Base-by-base conservation (phyloP, 1,140 invertebrate genomes). In the Nasonia giraulti region DNA sequence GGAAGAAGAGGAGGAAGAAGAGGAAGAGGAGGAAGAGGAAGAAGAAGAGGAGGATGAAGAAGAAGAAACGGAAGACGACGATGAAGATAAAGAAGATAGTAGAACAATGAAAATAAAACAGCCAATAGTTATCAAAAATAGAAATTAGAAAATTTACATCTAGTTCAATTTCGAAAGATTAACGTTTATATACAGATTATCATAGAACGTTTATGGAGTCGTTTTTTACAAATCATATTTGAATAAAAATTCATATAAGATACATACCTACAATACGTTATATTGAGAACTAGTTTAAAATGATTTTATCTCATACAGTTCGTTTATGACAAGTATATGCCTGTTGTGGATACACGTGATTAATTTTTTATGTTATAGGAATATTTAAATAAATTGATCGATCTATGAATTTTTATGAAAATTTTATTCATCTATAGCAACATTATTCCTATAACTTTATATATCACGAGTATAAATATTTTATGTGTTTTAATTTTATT, bases 21-120 rank as follows among this genome's bases (percentile, higher is more conserved):
- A 88, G 23, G 89, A 90, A 81, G 87, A 89, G 14, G 87, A 87
- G 44, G 85, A 88, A 12, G 86, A 89, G 33, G 83, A 89, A 76
- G 87, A 86, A 71, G 82, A 88, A 68, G 87, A 91, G 66, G 88
- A 90, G 14, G 85, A 88, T 20, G 88, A 90, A 50, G 87, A 88
- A 78, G 87, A 89, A 44, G 87, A 85, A 80, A 68, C 81, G 80
- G 85, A 88, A 31, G 84, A 88, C 1, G 85, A 88, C 77, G 86
- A 82, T 37, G 87, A 87, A 74, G 75, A 82, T 47, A 84, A 71
- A 71, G 55, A 74, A 40, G 69, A 80, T 75, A 78, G 17, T 73
- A 81, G 14, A 66, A 84, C 20, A 74, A 80, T 73, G 3, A 71
- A 80, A 66, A 55, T 23, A 44, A 75, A 75, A 75, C 47, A 74